Base-by-base conservation (phyloP, 1,140 invertebrate species). In the Drosophila malerkotliana region DNA sequence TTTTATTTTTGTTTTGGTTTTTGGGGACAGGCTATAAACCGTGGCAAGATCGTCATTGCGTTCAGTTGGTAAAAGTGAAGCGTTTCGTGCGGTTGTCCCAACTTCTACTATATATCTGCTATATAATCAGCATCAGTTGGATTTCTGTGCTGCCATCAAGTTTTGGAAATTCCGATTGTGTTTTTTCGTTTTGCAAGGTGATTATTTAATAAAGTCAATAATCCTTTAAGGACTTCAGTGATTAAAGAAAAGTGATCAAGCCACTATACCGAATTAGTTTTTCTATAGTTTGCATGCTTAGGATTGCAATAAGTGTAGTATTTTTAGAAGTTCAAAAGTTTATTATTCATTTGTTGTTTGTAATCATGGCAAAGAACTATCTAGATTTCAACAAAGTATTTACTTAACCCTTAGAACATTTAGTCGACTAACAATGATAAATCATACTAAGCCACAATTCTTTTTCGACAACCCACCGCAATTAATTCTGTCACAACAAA, bases 61-160 rank as follows among this genome's bases (percentile, higher is more conserved):
- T 85, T 91, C 90, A 91, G 90, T 91, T 91, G 82, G 90, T 91
- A 90, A 90, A 91, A 91, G 90, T 88, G 72, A 85, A 82, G 80
- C 90, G 85, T 90, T 84, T 61, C 85, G 90, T 91, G 79, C 80
- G 90, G 90, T 88, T 81, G 77, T 72, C 68, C 76, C 69, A 37
- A 45, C 59, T 39, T 32, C 32, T 12, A 47, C 2, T 21, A 47
- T 47, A 15, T 44, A 18, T 18, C 15, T 18, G 4, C 44, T 21
- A 47, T 24, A 47, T 24, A 10, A 24, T 47, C 7, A 18, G 15
- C 64, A 66, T 45, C 37, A 56, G 49, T 69, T 66, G 51, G 30
- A 59, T 59, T 51, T 72, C 61, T 18, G 44, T 64, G 54, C 28
- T 12, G 32, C 10, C 41, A 44, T 56, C 62, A 57, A 64, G 57